phyloP scores from a whole-genome alignment of 2,797 vertebrate species.

The Catostomus latipinnis region DNA sequence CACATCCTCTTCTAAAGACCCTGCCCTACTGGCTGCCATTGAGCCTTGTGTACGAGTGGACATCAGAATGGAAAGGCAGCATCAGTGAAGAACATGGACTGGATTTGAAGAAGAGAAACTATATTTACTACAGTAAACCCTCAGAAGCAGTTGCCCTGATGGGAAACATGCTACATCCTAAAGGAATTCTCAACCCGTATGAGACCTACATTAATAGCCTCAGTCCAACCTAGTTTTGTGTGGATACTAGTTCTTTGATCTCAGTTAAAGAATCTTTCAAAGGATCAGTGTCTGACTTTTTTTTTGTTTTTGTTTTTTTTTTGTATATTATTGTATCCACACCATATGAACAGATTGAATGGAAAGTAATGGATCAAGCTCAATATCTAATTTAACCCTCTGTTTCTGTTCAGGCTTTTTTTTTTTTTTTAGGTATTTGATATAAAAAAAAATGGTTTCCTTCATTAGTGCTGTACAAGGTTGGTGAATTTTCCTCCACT shows the following conservation, averaged over 20 bases:
- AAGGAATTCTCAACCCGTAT: conserved; percentile 95
- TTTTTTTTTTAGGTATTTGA: too few species aligned
- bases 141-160: conserved; percentile 81
- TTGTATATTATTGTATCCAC: background rate
- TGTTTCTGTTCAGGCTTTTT: too few species aligned
- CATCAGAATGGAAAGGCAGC: conserved; percentile 80
- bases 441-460: too few species aligned
- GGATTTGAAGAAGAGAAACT: conserved; percentile 92
- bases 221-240: too few species aligned
- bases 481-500: too few species aligned
- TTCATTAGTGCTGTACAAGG: too few species aligned
- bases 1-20: conserved; percentile 81
- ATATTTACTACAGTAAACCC: conserved; percentile 90
- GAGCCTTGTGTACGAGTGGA: conserved; percentile 96
- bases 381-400: background rate
- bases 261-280: background rate
- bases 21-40: conserved; percentile 79
- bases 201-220: conserved; percentile 75
- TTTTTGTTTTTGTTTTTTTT: background rate
- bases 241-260: background rate
- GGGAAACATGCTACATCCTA: conserved; percentile 88
- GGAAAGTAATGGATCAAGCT: background rate
- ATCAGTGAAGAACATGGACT: conserved; percentile 94
- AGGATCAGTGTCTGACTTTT: too few species aligned
- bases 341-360: background rate